Evolutionary conservation across 2,113 vertebrate species (phyloP).

Genomic region (Anhinga rufa): DNA sequence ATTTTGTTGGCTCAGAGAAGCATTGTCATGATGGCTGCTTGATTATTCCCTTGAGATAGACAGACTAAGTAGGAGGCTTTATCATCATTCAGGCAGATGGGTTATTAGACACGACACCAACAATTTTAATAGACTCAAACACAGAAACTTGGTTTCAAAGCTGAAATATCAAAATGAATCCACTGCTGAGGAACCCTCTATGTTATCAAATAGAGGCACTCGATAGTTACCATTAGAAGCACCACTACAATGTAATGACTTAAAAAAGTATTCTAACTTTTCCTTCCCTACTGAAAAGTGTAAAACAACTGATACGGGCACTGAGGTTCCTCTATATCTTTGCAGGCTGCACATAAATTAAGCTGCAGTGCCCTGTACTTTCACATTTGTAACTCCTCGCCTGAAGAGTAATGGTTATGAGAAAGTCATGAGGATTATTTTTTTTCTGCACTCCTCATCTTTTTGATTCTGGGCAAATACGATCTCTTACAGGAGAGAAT

Average conservation of each 20-base stretch:
- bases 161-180: not conserved
- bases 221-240: not conserved
- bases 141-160: not conserved
- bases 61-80: constrained; percentile 36
- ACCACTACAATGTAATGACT: not conserved
- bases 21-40: not conserved
- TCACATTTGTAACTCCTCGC: not conserved
- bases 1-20: constrained; percentile 17
- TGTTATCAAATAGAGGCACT: not conserved
- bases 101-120: constrained; percentile 32
- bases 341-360: not conserved
- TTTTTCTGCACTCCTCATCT: not conserved
- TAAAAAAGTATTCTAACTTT: not conserved
- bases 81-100: constrained; percentile 5
- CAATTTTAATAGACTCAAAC: constrained; percentile 18
- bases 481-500: not conserved
- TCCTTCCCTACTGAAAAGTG: not conserved
- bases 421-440: not conserved
- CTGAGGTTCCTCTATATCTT: not conserved
- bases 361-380: not conserved
- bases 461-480: not conserved
- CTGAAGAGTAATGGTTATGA: not conserved
- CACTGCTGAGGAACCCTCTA: not conserved
- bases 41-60: constrained; percentile 24
- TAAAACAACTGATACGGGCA: not conserved